A percentile compares a stretch with the other conserved stretches of the same genome.
Evolutionary conservation across 2,797 vertebrate genomes (phyloP).

Genomic region (Poecilia gillii): DNA sequence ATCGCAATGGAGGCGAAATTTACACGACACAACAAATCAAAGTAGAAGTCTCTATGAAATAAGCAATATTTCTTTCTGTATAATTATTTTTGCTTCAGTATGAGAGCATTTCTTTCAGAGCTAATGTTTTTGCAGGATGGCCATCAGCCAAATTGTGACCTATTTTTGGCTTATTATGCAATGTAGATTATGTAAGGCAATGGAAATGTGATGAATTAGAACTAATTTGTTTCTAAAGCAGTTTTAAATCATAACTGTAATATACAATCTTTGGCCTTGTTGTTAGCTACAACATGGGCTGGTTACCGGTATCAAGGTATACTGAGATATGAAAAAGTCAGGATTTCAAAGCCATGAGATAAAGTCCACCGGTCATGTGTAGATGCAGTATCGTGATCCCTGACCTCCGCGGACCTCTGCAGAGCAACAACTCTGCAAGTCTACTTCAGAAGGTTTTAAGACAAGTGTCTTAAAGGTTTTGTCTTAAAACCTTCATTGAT

Average conservation of each 20-base stretch:
- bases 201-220: not conserved
- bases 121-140: not conserved
- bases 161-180: not conserved
- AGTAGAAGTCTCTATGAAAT: not conserved
- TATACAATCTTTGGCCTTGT: not conserved
- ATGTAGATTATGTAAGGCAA: not conserved
- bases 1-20: not conserved
- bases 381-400: too few relatives aligned
- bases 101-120: not conserved
- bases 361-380: too few relatives aligned
- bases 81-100: not conserved
- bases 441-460: not conserved
- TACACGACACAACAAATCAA: not conserved
- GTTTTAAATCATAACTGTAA: not conserved
- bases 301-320: too few relatives aligned
- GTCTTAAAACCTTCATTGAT: too few relatives aligned
- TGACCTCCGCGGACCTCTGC: too few relatives aligned
- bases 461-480: too few relatives aligned
- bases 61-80: not conserved
- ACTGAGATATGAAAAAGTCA: not conserved
- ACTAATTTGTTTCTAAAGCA: not conserved
- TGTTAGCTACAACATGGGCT: not conserved
- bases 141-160: not conserved
- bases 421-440: not conserved
- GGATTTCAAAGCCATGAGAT: too few relatives aligned